These are phyloP conservation scores for Diphyllodes magnificus DNA, from an alignment of 2,113 vertebrate species.

Conservation along the genomic window DNA sequence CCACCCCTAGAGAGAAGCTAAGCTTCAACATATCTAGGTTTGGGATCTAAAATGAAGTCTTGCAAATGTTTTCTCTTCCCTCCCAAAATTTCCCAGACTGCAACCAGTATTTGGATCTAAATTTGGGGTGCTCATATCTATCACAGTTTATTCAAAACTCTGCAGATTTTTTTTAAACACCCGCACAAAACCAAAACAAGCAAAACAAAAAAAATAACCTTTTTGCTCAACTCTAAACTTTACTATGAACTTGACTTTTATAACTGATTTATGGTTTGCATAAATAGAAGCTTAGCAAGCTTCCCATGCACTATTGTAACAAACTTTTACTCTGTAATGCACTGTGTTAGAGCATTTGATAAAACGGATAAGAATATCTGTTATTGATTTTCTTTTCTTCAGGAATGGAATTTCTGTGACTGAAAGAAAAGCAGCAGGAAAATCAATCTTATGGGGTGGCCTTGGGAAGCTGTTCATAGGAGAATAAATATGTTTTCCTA, in stretches of 20 bases:
- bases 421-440: neutral
- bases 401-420: neutral
- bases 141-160: neutral
- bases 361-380: neutral
- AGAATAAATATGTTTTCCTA: neutral
- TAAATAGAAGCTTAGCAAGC: neutral
- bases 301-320: neutral
- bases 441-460: neutral
- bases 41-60: neutral
- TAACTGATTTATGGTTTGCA: neutral
- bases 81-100: neutral
- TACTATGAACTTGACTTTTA: neutral
- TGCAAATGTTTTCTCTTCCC: neutral
- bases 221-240: neutral
- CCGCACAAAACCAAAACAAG: neutral
- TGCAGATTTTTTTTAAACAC: neutral
- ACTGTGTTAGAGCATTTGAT: neutral
- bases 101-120: neutral
- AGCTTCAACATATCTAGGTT: neutral
- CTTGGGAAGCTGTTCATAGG: neutral
- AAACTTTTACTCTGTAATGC: neutral
- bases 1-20: neutral
- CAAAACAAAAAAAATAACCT: neutral
- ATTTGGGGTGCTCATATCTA: neutral
- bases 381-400: neutral